Evolutionary conservation across 1,140 invertebrate genomes (phyloP), one percentile per base, ranked within the genome.

Genomic region (Eciton burchellii): DNA sequence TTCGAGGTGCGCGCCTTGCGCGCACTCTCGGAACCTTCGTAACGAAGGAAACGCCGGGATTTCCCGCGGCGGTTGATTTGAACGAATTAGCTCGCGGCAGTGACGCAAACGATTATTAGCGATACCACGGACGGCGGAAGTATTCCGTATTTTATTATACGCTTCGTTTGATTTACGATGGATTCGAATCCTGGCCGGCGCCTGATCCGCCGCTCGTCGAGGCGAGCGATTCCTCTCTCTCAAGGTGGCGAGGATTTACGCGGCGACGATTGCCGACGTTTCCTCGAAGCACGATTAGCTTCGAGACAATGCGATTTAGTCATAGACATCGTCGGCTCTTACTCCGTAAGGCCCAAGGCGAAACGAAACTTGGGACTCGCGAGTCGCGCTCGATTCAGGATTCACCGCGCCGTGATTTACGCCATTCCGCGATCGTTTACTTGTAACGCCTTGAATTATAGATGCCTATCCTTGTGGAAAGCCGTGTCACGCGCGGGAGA

Each of bases 371-470:
- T 83, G 68, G 76, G 76, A 68, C 83, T 84, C n/a, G n/a, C n/a
- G n/a, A n/a, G n/a, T 47, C 29, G 57, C 41, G 77, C 72, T 35
- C 2, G 6, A 6, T 35, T 35, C 65, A 91, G 91, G 89, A 92
- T 91, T 88, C 87, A 86, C 79, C 81, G 62, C 56, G 56, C 52
- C 56, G 82, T 91, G 92, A 93, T 92, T 93, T 93, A 93, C 92
- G 88, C 86, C 82, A 83, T 87, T 83, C 77, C 76, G 85, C 54
- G 86, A 85, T 79, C 91, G 90, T 92, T 91, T 91, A 88, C 89
- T 91, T 90, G 91, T 91, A 92, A 90, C 90, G 88, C 90, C 89
- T 92, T 92, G 91, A 92, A 92, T 93, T 89, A 88, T 90, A 91
- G 89, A 92, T 91, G 88, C 85, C 85, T 89, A 90, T 90, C 86